phyloP scores from a whole-genome alignment of 2,888 invertebrate genomes.

The Chrysotoxum bicinctum region DNA sequence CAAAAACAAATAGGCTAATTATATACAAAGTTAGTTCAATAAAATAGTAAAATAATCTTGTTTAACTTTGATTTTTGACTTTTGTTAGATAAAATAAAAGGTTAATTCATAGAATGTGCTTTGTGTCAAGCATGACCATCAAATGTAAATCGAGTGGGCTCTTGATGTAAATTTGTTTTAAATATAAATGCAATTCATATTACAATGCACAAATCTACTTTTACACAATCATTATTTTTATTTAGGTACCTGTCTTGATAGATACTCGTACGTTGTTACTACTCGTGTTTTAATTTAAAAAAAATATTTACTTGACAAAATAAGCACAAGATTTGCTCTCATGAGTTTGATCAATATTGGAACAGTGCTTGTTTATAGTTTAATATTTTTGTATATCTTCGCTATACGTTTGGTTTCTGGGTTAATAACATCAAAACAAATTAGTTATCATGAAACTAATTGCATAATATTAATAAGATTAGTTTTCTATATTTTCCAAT shows the following conservation, averaged over 20 bases:
- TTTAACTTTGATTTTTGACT: neutral
- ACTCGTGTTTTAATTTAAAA: neutral
- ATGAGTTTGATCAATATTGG: conserved; percentile 16
- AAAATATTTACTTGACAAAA: neutral
- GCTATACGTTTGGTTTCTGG: no score
- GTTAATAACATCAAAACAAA: no score
- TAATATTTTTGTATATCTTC: neutral
- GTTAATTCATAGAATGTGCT: neutral
- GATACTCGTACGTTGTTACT: neutral
- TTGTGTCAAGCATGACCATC: neutral
- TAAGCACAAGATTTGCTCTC: neutral
- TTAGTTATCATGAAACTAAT: no score
- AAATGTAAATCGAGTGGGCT: neutral
- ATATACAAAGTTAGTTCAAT: no score
- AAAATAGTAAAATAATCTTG: no score
- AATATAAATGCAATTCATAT: neutral
- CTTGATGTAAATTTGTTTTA: neutral
- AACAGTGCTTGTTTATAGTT: neutral
- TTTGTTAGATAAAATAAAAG: no score
- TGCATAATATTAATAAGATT: neutral
- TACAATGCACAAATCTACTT: neutral
- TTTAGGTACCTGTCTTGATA: neutral
- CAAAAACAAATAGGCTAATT: no score
- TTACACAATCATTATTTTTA: neutral
- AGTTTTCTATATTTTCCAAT: no score